Evolutionary conservation across 2,113 vertebrate species (phyloP), one percentile per base, ranked within the genome.

Genomic region (Pedetes capensis): DNA sequence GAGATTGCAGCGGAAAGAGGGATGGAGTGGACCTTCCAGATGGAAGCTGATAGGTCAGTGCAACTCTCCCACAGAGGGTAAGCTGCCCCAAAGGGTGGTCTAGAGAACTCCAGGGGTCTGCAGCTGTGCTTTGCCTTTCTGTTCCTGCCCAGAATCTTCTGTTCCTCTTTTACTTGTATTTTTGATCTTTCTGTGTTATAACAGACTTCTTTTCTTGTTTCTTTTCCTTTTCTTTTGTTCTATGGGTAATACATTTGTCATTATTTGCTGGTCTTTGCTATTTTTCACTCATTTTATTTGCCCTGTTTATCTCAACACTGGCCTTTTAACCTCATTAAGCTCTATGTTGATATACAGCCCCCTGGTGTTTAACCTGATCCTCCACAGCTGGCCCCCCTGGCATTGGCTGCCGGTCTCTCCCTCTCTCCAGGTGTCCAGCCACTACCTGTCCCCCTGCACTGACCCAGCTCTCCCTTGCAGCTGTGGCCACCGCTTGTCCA

Each of bases 241-340:
- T 74, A 5, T 47, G 44, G 27, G 27, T 85, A 88, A 69, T 80
- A 57, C 4, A 18, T 81, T 84, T 84, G 53, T 89, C 82, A 37
- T 47, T 75, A 4, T 74, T 88, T 79, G 6, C 49, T 84, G 37
- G 47, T 47, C 32, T 78, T 96, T 34, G 34, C 39, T 55, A 59
- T 4, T 63, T 93, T 97, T 72, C 68, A 57, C 44, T 83, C 22
- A 49, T 81, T 84, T 87, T 82, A 13, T 81, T 85, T 93, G 29
- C 22, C 17, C n/a, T 94, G 18, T 61, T 87, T 57, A 92, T 80
- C 37, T 78, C 59, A 81, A 37, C 47, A 57, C 42, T 76, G 64
- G 4, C 55, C 66, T 96, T 87, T 83, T 82, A 71, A 66, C 39
- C 23, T 81, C 75, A 66, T 68, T 37, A 87, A 49, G 42, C 29